A percentile compares a stretch with the other conserved stretches of the same genome.
phyloP scores from a whole-genome alignment of 2,797 vertebrate species.

The Helostoma temminkii region DNA sequence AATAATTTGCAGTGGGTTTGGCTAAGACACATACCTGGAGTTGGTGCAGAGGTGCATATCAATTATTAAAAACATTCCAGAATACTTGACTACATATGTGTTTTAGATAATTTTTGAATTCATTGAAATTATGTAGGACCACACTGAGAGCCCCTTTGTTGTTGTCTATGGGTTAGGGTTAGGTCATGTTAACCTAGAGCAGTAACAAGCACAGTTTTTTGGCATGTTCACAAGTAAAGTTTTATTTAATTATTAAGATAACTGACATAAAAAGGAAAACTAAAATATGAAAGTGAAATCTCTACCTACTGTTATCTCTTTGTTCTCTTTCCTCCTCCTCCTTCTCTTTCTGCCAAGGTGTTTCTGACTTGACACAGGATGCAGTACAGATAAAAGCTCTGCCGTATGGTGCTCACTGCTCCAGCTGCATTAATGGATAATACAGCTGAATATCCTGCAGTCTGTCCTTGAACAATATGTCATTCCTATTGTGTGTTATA shows the following conservation, averaged over 20 bases:
- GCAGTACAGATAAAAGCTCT: slow-evolving; percentile 12
- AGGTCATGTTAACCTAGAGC: too few relatives aligned
- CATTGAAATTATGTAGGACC: neutral
- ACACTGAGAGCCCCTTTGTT: slow-evolving; percentile 3
- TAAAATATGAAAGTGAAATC: slow-evolving; percentile 22
- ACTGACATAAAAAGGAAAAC: slow-evolving; percentile 25
- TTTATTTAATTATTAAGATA: slow-evolving; percentile 51
- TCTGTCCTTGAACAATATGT: neutral
- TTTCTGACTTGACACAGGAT: slow-evolving; percentile 30
- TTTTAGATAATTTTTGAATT: neutral
- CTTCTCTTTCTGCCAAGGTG: slow-evolving; percentile 31
- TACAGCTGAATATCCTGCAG: neutral
- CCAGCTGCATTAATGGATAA: slow-evolving; percentile 8
- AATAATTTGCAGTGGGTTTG: slow-evolving; percentile 18
- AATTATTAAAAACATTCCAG: slow-evolving; percentile 45
- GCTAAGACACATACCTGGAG: slow-evolving; percentile 9
- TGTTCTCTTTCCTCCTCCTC: slow-evolving; percentile 29
- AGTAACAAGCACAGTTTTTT: slow-evolving; percentile 9
- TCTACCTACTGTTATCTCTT: slow-evolving; percentile 37
- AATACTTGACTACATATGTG: slow-evolving; percentile 25
- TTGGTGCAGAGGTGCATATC: slow-evolving; percentile 12
- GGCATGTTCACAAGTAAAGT: slow-evolving; percentile 28
- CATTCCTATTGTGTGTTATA: neutral
- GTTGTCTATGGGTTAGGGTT: too few relatives aligned
- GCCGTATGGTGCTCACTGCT: slow-evolving; percentile 11